Percentiles rank a stretch among this genome's conserved stretches.
phyloP scores from a whole-genome alignment of 2,113 vertebrate genomes.

The Mungos mungo region DNA sequence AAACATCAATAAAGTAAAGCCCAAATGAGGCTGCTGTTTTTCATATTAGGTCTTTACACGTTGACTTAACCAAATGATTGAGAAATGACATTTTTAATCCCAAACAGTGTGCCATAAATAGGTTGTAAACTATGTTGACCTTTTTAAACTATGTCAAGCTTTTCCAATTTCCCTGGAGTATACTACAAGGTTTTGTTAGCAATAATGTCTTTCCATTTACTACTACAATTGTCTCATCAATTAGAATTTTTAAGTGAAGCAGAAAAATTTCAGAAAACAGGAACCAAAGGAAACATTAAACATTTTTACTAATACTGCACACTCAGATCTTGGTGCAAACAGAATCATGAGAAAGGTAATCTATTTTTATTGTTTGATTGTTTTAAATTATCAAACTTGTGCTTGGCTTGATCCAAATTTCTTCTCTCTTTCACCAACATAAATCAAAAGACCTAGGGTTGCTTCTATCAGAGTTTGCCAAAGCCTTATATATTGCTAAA shows the following conservation, averaged over 20 bases:
- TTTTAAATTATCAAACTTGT: background rate
- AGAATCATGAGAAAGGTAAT: background rate
- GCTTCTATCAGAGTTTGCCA: background rate
- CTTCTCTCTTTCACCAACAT: background rate
- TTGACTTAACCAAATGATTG: constrained; percentile 19
- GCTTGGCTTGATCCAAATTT: background rate
- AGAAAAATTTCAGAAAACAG: background rate
- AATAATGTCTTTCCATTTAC: background rate
- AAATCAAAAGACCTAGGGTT: background rate
- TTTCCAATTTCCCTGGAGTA: background rate
- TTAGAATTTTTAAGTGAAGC: background rate
- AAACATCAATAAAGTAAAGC: constrained; percentile 45
- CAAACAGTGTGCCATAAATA: constrained; percentile 15
- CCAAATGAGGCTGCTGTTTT: constrained; percentile 10
- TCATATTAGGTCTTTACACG: constrained; percentile 34
- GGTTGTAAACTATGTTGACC: constrained; percentile 15
- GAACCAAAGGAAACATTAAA: constrained; percentile 18
- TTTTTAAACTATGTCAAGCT: constrained; percentile 23
- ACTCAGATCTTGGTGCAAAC: background rate
- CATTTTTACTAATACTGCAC: background rate
- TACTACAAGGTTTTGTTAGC: background rate
- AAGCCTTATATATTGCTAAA: background rate
- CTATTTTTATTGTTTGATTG: background rate
- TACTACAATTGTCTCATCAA: background rate
- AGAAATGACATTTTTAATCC: constrained; percentile 46